Conservation (phyloP, 2,797 vertebrate species). For the Microctenopoma lineatum region DNA sequence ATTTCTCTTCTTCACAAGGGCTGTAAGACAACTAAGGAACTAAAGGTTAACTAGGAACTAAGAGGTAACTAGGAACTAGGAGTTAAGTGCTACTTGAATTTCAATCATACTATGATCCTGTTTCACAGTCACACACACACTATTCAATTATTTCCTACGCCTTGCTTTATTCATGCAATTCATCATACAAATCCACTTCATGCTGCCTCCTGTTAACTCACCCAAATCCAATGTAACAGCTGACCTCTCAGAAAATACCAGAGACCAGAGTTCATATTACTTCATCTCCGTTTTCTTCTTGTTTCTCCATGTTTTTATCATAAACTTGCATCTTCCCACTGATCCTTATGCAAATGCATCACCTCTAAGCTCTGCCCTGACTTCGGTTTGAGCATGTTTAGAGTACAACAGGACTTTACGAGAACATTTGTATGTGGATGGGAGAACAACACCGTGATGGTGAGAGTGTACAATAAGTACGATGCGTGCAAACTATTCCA, state of each 20-base stretch:
- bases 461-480: too few species aligned
- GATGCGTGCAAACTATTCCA: too few species aligned
- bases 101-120: background rate
- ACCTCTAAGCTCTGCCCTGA: background rate
- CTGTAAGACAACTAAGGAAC: background rate
- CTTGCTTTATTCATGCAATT: background rate
- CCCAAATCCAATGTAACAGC: background rate
- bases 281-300: too few species aligned
- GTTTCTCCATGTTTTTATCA: background rate
- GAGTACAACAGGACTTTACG: background rate
- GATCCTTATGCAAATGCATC: background rate
- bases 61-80: background rate
- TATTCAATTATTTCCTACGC: background rate
- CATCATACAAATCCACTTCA: background rate
- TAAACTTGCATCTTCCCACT: background rate
- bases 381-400: background rate
- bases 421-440: background rate
- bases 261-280: background rate
- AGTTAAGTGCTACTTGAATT: conserved; percentile 7
- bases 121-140: background rate
- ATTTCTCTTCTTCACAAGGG: background rate
- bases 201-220: background rate
- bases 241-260: conserved; percentile 1
- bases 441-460: background rate
- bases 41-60: background rate